A percentile compares a stretch with the other conserved stretches of the same genome.
These are phyloP conservation scores for Cotesia typhae DNA, from an alignment of 1,140 invertebrate species.

Conservation along the genomic window DNA sequence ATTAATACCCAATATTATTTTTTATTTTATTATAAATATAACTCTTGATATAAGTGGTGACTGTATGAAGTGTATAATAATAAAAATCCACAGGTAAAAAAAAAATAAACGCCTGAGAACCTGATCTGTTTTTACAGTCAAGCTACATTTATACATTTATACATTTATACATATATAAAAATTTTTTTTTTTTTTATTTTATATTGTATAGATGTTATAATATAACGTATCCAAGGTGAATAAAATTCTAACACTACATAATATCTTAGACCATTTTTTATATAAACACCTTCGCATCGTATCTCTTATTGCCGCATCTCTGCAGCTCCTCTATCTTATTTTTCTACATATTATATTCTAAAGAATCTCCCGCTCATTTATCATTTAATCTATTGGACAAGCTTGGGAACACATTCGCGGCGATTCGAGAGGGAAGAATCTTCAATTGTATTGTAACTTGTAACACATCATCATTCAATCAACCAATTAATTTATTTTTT, in stretches of 20 bases:
- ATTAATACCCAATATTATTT: too few species aligned
- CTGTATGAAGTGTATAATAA: too few species aligned
- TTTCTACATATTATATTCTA: conserved; percentile 25
- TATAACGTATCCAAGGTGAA: neutral
- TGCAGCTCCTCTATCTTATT: conserved; percentile 6
- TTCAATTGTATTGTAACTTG: conserved; percentile 15
- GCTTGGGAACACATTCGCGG: conserved; percentile 25
- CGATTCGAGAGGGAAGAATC: neutral
- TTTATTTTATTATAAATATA: too few species aligned
- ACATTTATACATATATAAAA: too few species aligned
- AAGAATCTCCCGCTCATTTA: conserved; percentile 27
- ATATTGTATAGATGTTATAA: conserved; percentile 21
- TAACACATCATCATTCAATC: conserved; percentile 12
- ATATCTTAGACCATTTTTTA: conserved; percentile 8
- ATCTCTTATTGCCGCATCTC: conserved; percentile 7
- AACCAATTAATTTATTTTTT: conserved; percentile 26
- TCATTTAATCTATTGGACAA: conserved; percentile 30
- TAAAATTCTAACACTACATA: conserved; percentile 2
- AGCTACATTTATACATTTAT: conserved; percentile 4
- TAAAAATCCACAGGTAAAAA: neutral
- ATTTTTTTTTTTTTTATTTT: neutral
- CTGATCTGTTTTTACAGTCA: conserved; percentile 24
- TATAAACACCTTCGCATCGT: conserved; percentile 9
- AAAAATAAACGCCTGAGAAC: conserved; percentile 12
- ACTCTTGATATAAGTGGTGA: too few species aligned